Conservation (phyloP, 2,888 invertebrate genomes). For the Zaprionus bogoriensis region DNA sequence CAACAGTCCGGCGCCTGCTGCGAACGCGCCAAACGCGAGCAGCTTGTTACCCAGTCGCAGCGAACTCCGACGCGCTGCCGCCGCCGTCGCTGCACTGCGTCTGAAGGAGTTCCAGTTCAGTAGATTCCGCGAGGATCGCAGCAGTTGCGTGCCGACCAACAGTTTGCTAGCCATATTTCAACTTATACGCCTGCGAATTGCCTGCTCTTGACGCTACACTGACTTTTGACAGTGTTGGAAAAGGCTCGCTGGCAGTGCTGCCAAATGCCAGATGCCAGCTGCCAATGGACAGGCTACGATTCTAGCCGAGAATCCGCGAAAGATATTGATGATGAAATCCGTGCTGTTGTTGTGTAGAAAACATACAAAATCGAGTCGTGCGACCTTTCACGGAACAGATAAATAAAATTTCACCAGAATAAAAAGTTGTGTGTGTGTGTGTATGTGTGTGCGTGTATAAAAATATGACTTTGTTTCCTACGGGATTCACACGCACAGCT, state of each 20-base stretch:
- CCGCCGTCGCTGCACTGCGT: constrained; percentile 8
- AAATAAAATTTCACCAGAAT: no score
- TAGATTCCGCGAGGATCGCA: constrained; percentile 14
- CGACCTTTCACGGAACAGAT: no score
- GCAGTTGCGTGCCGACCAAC: constrained; percentile 33
- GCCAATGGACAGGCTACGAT: no score
- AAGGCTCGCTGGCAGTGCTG: constrained; percentile 21
- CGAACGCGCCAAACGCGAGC: constrained; percentile 90
- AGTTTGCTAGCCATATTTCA: constrained; percentile 43
- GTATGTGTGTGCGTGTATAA: no score
- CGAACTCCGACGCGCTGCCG: not conserved
- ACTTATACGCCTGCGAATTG: not conserved
- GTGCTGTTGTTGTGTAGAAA: no score
- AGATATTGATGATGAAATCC: no score
- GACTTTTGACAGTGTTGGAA: constrained; percentile 1
- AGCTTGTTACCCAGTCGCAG: constrained; percentile 17
- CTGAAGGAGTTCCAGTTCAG: constrained; percentile 1
- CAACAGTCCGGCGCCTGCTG: constrained; percentile 92
- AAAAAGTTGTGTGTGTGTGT: no score
- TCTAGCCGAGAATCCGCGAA: not conserved
- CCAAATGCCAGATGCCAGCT: constrained; percentile 9
- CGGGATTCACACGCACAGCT: no score
- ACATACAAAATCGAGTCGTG: no score
- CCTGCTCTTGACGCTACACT: not conserved
- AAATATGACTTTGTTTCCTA: no score